These are phyloP conservation scores for Anser brachyrhynchus DNA, from an alignment of 2,113 vertebrate species.

Conservation along the genomic window DNA sequence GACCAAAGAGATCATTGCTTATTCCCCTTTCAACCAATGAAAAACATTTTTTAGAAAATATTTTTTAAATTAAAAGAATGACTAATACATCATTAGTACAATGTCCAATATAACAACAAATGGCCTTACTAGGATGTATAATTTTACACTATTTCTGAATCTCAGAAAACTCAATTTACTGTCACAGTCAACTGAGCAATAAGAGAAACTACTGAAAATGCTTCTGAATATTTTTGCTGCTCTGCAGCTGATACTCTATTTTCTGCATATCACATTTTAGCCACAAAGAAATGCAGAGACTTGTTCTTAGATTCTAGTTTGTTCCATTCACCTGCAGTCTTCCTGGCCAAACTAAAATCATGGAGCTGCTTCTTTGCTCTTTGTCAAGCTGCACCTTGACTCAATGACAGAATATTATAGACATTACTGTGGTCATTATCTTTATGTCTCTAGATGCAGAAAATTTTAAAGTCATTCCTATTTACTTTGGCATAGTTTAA, in stretches of 20 bases:
- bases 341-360: neutral
- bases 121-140: neutral
- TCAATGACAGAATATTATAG: neutral
- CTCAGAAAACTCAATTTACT: neutral
- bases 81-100: neutral
- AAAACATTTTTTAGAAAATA: neutral
- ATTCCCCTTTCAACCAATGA: neutral
- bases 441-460: neutral
- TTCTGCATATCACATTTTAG: neutral
- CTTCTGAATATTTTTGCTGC: neutral
- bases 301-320: neutral
- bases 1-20: neutral
- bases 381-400: neutral
- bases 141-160: neutral
- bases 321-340: neutral
- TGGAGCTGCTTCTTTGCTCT: neutral
- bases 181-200: neutral
- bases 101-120: neutral
- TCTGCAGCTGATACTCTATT: neutral
- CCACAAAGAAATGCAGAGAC: neutral
- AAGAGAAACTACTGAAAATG: neutral
- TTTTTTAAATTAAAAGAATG: neutral
- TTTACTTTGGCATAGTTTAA: neutral
- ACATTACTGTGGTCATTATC: neutral
- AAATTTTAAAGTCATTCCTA: neutral